Evolutionary conservation across 2,113 vertebrate genomes (phyloP).

Genomic region (Gracilinanus agilis): DNA sequence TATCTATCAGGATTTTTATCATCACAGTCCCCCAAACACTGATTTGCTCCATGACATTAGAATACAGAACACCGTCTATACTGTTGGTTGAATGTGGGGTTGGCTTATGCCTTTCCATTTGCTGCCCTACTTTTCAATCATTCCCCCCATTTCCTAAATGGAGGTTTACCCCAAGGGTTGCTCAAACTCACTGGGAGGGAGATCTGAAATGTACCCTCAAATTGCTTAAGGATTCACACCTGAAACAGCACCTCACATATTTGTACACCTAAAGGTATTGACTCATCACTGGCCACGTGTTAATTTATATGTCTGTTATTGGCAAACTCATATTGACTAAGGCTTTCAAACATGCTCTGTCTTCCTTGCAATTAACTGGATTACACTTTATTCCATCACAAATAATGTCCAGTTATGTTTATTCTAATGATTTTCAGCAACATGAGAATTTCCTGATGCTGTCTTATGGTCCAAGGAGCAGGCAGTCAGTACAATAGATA

Average conservation of each 20-base stretch:
- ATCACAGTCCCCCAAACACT: background rate
- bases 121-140: background rate
- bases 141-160: background rate
- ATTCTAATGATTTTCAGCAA: background rate
- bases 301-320: background rate
- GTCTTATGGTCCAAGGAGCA: background rate
- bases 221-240: background rate
- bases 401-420: background rate
- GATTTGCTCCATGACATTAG: background rate
- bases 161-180: background rate
- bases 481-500: background rate
- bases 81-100: background rate
- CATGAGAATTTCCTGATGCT: background rate
- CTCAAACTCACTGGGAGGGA: background rate
- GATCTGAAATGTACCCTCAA: background rate
- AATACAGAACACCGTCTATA: background rate
- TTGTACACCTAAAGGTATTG: background rate
- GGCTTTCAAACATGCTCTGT: background rate
- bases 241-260: background rate
- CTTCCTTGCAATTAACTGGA: background rate
- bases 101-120: background rate
- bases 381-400: background rate
- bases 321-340: background rate
- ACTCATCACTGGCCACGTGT: background rate
- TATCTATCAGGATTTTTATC: background rate